Evolutionary conservation across 2,888 invertebrate genomes (phyloP), one percentile per base, ranked within the genome.

Genomic region (Allacma fusca): DNA sequence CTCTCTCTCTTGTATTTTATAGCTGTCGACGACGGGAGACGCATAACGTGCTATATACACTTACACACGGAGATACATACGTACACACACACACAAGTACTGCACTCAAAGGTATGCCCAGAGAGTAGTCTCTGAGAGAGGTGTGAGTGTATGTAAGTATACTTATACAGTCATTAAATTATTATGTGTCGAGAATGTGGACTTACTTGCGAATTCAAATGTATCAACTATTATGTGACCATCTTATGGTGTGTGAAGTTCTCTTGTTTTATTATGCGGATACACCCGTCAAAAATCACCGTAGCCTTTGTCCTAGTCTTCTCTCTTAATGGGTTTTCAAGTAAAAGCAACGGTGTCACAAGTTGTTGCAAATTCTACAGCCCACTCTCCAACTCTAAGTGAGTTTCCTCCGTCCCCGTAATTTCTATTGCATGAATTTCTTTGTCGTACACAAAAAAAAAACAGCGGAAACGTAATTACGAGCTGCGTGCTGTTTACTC

Each of bases 1-100:
- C n/a, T n/a, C n/a, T n/a, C n/a, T n/a, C n/a, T n/a, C n/a, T 65
- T 9, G 26, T 65, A 26, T 24, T 65, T 65, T 26, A 65, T 65
- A 65, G 65, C 29, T 65, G 50, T 50, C n/a, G 50, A 50, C 50
- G 50, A 50, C 50, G 50, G 50, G 50, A 50, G 50, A 50, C 50
- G 50, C 13, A 9, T 40, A 40, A 13, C 13, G 40, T 40, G 40
- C 40, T 13, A 9, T 13, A 9, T 40, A 13, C 13, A 40, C n/a
- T n/a, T 34, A 34, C 34, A 34, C 34, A 34, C 34, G 9, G 4
- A 34, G 9, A 34, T 9, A 34, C 34, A 34, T 34, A 9, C 4
- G 9, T 34, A n/a, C n/a, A n/a, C n/a, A n/a, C n/a, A n/a, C n/a
- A n/a, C n/a, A 40, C 13, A 40, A 40, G 40, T 40, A 40, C 40